phyloP scores from a whole-genome alignment of 2,888 invertebrate species.

The Serrognathus titanus region DNA sequence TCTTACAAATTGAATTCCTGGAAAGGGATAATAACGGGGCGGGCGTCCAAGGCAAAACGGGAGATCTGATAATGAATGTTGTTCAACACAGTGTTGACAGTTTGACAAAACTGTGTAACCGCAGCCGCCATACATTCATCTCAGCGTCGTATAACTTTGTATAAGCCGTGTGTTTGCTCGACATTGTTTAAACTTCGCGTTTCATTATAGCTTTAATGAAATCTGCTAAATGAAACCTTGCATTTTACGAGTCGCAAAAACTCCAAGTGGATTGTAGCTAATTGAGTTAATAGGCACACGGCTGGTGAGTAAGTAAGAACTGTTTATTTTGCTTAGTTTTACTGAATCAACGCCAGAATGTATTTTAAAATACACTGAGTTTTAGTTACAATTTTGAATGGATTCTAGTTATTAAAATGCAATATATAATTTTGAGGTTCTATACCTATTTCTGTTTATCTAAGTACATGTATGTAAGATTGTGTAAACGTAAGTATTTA shows the following conservation, averaged over 20 bases:
- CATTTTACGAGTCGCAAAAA: not conserved
- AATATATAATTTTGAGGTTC: too few relatives aligned
- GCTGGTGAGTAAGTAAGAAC: too few relatives aligned
- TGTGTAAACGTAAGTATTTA: too few relatives aligned
- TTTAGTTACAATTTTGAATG: not conserved
- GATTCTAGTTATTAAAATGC: too few relatives aligned
- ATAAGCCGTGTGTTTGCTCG: constrained; percentile 13
- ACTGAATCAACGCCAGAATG: too few relatives aligned
- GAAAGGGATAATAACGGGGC: not conserved
- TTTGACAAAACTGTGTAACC: constrained; percentile 23
- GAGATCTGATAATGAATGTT: constrained; percentile 19
- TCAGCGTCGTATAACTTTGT: constrained; percentile 14
- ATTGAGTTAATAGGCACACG: too few relatives aligned
- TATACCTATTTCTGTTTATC: too few relatives aligned
- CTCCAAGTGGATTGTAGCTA: too few relatives aligned
- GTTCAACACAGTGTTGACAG: constrained; percentile 18
- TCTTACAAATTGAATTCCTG: not conserved
- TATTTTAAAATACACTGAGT: not conserved
- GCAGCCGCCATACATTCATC: constrained; percentile 19
- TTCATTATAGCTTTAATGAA: constrained; percentile 2
- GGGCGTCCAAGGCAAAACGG: constrained; percentile 7
- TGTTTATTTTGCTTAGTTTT: too few relatives aligned
- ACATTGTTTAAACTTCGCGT: constrained; percentile 9
- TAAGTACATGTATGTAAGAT: too few relatives aligned
- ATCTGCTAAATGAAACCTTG: constrained; percentile 1